These are phyloP conservation scores for Solea senegalensis DNA, from an alignment of 2,113 vertebrate species.

Conservation along the genomic window DNA sequence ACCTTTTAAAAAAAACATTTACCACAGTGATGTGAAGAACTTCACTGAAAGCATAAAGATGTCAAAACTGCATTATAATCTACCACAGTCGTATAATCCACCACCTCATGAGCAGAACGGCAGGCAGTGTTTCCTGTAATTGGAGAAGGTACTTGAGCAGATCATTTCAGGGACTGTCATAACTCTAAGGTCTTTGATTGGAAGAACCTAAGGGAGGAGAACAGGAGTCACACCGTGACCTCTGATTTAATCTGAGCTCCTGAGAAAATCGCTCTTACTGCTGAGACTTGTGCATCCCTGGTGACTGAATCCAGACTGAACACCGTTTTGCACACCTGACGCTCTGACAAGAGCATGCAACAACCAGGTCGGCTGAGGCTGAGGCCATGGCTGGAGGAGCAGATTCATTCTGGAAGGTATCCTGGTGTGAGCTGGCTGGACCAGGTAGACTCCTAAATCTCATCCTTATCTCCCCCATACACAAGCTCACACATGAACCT, in stretches of 20 bases:
- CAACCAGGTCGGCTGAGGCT: constrained; percentile 76
- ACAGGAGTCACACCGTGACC: not conserved
- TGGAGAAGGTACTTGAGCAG: constrained; percentile 26
- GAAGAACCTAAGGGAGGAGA: constrained; percentile 32
- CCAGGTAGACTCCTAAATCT: constrained; percentile 64
- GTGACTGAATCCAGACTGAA: not conserved
- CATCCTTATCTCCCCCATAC: not conserved
- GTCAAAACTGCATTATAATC: not conserved
- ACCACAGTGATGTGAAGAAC: too few species aligned
- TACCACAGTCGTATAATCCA: not conserved
- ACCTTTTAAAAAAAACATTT: not conserved
- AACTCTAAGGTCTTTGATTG: constrained; percentile 44
- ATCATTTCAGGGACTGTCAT: constrained; percentile 9
- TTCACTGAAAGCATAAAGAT: too few species aligned
- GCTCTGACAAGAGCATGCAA: constrained; percentile 69
- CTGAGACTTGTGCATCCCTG: not conserved
- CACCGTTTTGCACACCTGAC: constrained; percentile 13
- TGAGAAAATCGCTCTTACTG: constrained; percentile 4
- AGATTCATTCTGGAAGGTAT: constrained; percentile 81
- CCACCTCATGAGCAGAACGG: not conserved
- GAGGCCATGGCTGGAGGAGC: constrained; percentile 83
- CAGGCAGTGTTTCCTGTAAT: constrained; percentile 50
- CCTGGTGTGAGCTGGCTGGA: constrained; percentile 83
- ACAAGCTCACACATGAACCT: not conserved
- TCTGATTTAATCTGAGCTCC: constrained; percentile 45